Evolutionary conservation across 2,113 vertebrate genomes (phyloP).

Genomic region (Python bivittatus): DNA sequence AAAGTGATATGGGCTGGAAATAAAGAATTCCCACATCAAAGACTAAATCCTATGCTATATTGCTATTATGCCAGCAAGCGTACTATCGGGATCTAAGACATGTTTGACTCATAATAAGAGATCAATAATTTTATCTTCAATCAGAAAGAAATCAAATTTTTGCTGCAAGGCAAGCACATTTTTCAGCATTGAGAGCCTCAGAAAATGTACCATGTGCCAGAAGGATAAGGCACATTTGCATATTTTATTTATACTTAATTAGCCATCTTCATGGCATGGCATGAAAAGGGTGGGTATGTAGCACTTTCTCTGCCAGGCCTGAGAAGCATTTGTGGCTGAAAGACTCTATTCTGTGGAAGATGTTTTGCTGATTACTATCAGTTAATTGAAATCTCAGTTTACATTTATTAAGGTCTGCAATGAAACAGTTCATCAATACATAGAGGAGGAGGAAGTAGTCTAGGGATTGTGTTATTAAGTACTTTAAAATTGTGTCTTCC

Average conservation of each 20-base stretch:
- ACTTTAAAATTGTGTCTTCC: neutral
- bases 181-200: slow-evolving; percentile 5
- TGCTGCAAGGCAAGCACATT: neutral
- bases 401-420: slow-evolving; percentile 34
- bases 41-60: neutral
- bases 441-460: neutral
- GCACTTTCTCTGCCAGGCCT: slow-evolving; percentile 13
- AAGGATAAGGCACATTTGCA: slow-evolving; percentile 29
- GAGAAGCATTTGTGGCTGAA: slow-evolving; percentile 5
- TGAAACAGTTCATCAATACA: slow-evolving; percentile 20
- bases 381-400: slow-evolving; percentile 42
- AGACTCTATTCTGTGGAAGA: slow-evolving; percentile 13
- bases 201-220: slow-evolving; percentile 22
- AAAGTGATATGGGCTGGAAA: neutral
- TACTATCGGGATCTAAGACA: neutral
- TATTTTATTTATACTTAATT: slow-evolving; percentile 42
- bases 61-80: neutral
- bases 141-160: neutral
- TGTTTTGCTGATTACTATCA: slow-evolving; percentile 34
- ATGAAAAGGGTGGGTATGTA: slow-evolving; percentile 33
- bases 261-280: slow-evolving; percentile 28
- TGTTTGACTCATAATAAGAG: neutral
- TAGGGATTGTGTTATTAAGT: neutral
- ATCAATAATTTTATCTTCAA: slow-evolving; percentile 11
- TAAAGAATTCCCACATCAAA: neutral